Evolutionary conservation across 2,113 vertebrate genomes (phyloP), one percentile per base, ranked within the genome.

Genomic region (Podarcis muralis): DNA sequence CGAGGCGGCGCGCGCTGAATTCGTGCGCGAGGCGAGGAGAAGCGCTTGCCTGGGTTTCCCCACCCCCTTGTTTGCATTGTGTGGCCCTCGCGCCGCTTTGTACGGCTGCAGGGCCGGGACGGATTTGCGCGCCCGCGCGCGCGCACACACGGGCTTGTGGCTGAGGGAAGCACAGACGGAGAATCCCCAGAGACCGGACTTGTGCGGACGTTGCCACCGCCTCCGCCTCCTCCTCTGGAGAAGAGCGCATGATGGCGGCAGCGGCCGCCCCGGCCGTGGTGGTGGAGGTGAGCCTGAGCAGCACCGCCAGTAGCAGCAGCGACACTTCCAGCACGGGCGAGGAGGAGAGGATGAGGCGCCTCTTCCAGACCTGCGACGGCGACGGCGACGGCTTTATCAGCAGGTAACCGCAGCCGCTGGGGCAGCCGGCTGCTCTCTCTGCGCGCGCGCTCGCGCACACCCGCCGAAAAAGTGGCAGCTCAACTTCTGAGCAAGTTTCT

Each of bases 351-450:
- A 96, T 97, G 96, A 95, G 92, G 93, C 96, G 97, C 86, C 96
- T 98, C 62, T 98, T 98, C 91, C 97, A 97, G 96, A 97, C 97
- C 3, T 97, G 97, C 83, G 97, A 98, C 90, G 97, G 97, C 37
- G 97, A 98, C 84, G 97, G 97, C 2, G 97, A 98, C 80, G 96
- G 97, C 8, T 97, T 96, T 91, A 97, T 97, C 85, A 97, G 96
- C 97, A 97, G 97, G 97, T 98, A 97, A 93, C 78, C 6, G 76
- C 88, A 3, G 79, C 86, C 6, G 88, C 35, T 23, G 57, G 43
- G 5, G 11, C 57, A 12, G 81, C 32, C 12, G 11, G 48, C 11
- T 53, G 48, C 48, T 53, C 48, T 53, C 48, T 53, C 3, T 23
- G 59, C 57, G 48, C 48, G 48, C 48, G 48, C 48, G 9, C 48